phyloP scores from a whole-genome alignment of 2,888 invertebrate species.

The Lasioglossum zephyrum region DNA sequence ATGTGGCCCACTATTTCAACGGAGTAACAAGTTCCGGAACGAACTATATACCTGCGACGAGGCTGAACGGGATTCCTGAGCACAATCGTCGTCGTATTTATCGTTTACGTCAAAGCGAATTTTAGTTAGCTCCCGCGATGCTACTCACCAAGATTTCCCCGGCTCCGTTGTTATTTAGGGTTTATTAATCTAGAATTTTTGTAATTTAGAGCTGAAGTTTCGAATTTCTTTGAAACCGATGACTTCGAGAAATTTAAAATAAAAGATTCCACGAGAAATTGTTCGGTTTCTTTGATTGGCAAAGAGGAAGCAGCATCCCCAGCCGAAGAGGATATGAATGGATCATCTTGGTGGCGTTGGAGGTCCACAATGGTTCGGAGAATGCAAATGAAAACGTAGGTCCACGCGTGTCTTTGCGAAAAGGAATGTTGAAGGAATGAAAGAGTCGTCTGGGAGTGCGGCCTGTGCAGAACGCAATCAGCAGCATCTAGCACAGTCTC shows the following conservation, averaged over 20 bases:
- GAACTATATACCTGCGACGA: not conserved
- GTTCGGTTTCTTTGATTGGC: not conserved
- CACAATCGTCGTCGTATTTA: not conserved
- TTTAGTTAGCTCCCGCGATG: not conserved
- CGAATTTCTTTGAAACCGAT: too few relatives aligned
- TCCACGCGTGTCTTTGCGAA: not conserved
- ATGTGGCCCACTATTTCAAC: not conserved
- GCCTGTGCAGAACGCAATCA: constrained; percentile 51
- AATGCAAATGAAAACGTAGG: constrained; percentile 7
- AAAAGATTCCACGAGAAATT: not conserved
- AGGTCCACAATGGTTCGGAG: not conserved
- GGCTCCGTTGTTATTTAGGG: not conserved
- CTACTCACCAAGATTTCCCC: not conserved
- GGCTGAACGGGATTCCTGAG: not conserved
- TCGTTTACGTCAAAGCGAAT: not conserved
- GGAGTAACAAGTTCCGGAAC: not conserved
- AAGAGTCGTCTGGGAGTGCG: constrained; percentile 30
- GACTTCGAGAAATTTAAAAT: too few relatives aligned
- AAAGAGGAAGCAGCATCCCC: not conserved
- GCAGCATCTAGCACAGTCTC: constrained; percentile 25
- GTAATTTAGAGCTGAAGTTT: too few relatives aligned
- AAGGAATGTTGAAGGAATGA: constrained; percentile 17
- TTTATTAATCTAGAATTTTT: too few relatives aligned
- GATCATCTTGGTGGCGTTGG: not conserved
- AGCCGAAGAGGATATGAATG: not conserved